Evolutionary conservation across 2,113 vertebrate genomes (phyloP).

Genomic region (Tamias sibiricus): DNA sequence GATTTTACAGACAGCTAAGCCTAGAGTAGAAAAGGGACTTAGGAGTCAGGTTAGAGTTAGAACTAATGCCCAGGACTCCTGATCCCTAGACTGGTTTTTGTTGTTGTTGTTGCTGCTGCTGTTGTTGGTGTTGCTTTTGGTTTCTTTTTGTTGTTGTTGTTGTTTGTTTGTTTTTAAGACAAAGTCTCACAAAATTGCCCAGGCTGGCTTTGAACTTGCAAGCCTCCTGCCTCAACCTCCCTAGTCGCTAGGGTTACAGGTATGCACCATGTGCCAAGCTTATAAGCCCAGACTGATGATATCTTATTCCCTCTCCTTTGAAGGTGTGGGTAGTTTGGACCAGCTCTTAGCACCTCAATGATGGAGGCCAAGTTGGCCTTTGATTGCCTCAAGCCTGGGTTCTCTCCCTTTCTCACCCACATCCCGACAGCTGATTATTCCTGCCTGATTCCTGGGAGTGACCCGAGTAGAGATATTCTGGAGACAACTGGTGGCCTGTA

Average conservation of each 20-base stretch:
- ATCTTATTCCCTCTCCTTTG: neutral
- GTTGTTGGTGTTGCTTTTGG: too few species aligned
- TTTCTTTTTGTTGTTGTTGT: too few species aligned
- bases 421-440: neutral
- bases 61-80: neutral
- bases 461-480: neutral
- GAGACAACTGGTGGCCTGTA: neutral
- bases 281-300: too few species aligned
- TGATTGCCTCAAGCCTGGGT: neutral
- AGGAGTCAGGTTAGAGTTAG: neutral
- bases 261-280: rapidly evolving
- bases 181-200: too few species aligned
- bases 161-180: too few species aligned
- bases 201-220: too few species aligned
- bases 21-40: neutral
- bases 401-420: neutral
- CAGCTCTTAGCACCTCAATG: neutral
- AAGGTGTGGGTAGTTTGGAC: neutral
- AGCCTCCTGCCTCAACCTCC: too few species aligned
- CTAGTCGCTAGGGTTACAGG: too few species aligned
- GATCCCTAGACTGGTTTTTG: neutral
- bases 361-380: neutral
- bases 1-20: neutral
- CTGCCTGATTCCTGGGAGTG: neutral
- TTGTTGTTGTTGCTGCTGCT: too few species aligned